These are phyloP conservation scores for Meiosimyza platycephala DNA, from an alignment of 2,888 invertebrate species.

Conservation along the genomic window DNA sequence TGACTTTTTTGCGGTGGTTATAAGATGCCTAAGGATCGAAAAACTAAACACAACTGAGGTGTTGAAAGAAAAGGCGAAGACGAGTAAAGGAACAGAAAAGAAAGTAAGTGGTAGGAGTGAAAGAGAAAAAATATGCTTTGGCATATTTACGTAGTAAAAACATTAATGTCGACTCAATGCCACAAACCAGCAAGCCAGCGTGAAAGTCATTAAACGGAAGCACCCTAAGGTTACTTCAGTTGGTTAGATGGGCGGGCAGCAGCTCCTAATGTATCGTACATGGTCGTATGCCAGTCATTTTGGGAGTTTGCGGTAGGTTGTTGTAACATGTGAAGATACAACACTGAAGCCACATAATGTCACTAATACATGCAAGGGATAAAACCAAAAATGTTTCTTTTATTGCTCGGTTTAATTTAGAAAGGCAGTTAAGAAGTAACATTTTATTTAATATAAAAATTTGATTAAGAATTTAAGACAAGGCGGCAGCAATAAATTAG, in stretches of 20 bases:
- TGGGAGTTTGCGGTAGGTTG: too few species aligned
- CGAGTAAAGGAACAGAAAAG: too few species aligned
- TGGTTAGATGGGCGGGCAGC: not conserved
- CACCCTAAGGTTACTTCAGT: not conserved
- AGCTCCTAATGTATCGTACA: too few species aligned
- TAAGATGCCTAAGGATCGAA: too few species aligned
- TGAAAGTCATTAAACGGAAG: constrained; percentile 6
- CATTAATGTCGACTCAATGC: not conserved
- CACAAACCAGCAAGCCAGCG: not conserved
- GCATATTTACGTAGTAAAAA: not conserved
- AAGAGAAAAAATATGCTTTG: not conserved
- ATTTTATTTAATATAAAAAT: not conserved
- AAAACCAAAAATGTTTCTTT: constrained; percentile 10
- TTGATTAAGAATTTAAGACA: not conserved
- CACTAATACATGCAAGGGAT: constrained; percentile 8
- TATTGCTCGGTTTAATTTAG: not conserved
- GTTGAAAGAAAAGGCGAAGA: too few species aligned
- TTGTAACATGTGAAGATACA: too few species aligned
- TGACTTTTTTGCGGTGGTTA: too few species aligned
- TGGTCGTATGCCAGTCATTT: too few species aligned
- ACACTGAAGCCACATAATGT: too few species aligned
- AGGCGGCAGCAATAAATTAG: not conserved
- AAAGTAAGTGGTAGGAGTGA: too few species aligned
- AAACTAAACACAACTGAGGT: too few species aligned
- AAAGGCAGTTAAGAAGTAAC: constrained; percentile 1